These are phyloP conservation scores for Troides oblongomaculatus DNA, from an alignment of 2,888 invertebrate species.

Conservation along the genomic window DNA sequence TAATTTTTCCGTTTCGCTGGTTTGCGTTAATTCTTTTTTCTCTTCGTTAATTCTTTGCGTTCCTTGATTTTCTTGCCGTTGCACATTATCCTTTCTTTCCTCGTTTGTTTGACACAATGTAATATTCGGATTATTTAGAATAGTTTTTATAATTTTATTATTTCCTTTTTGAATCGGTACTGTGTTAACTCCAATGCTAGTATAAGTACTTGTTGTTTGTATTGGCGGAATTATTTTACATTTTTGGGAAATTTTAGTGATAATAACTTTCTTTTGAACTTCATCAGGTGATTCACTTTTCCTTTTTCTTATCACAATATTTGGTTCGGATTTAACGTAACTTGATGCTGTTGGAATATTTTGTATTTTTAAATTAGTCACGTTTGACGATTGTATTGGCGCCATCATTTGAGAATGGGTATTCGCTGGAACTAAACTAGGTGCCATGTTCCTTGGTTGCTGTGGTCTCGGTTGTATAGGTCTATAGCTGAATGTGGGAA, in stretches of 20 bases:
- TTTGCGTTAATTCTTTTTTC: conserved; percentile 32
- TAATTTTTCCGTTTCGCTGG: conserved; percentile 53
- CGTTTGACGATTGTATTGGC: conserved; percentile 24
- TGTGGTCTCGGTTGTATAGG: conserved; percentile 60
- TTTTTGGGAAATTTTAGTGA: conserved; percentile 12
- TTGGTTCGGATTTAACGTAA: conserved; percentile 35
- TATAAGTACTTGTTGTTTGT: conserved; percentile 34
- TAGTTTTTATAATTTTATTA: conserved; percentile 30
- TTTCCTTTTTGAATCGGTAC: conserved; percentile 41
- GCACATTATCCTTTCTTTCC: conserved; percentile 17
- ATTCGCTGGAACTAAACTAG: conserved; percentile 30
- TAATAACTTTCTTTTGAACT: conserved; percentile 45
- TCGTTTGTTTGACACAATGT: conserved; percentile 31
- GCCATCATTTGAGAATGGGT: conserved; percentile 10
- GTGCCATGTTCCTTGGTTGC: conserved; percentile 33
- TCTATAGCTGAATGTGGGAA: conserved; percentile 47
- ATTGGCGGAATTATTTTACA: conserved; percentile 26
- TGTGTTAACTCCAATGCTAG: conserved; percentile 32
- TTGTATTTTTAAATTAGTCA: conserved; percentile 25
- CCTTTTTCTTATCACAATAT: conserved; percentile 51
- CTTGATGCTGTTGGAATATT: conserved; percentile 29
- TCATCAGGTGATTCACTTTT: conserved; percentile 70
- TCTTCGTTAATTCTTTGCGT: conserved; percentile 25
- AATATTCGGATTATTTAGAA: conserved; percentile 30
- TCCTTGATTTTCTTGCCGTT: conserved; percentile 24